phyloP scores from a whole-genome alignment of 2,888 invertebrate species.

The Stenichneumon culpator region DNA sequence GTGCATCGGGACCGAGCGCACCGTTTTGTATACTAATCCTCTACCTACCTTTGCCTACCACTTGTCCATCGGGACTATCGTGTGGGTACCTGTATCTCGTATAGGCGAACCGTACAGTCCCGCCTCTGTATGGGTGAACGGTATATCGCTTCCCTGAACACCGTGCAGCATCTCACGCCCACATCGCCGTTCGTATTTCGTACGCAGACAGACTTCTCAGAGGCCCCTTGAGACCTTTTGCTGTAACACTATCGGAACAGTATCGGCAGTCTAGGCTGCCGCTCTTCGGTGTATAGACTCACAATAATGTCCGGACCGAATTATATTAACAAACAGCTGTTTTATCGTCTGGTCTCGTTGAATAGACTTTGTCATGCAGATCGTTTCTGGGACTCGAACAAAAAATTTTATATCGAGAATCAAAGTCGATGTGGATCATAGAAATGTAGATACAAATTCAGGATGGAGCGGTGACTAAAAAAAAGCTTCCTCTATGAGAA shows the following conservation, averaged over 20 bases:
- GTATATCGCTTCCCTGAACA: conserved; percentile 55
- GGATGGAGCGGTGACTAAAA: not conserved
- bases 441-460: not conserved
- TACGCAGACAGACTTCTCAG: conserved; percentile 28
- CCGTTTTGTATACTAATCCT: conserved; percentile 52
- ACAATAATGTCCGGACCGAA: not conserved
- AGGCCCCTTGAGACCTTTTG: conserved; percentile 31
- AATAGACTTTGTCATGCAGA: not conserved
- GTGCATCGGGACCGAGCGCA: conserved; percentile 43
- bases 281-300: conserved; percentile 7
- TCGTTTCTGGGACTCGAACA: not conserved
- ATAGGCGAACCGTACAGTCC: conserved; percentile 11
- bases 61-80: not conserved
- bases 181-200: conserved; percentile 43
- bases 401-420: not conserved
- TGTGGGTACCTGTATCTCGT: not conserved
- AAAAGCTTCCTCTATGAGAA: no score
- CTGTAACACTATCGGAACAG: conserved; percentile 27
- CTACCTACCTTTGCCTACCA: conserved; percentile 43
- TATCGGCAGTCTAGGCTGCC: conserved; percentile 32
- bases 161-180: conserved; percentile 57
- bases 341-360: not conserved
- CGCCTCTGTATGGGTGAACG: conserved; percentile 2
- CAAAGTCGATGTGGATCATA: not conserved
- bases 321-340: conserved; percentile 9